phyloP scores from a whole-genome alignment of 2,113 vertebrate genomes.

The Tetrao urogallus region DNA sequence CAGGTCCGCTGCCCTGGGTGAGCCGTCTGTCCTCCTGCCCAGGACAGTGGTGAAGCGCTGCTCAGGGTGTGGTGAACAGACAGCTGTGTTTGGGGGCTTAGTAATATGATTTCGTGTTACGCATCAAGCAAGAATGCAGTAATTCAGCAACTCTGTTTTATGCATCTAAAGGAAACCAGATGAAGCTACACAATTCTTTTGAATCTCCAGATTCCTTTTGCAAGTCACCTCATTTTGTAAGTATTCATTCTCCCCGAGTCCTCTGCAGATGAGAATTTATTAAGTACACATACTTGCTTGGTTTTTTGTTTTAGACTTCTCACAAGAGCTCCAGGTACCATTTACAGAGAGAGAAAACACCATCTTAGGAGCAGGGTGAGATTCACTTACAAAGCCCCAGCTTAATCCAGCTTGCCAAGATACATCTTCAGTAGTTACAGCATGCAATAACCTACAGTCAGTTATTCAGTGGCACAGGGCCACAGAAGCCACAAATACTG shows the following conservation, averaged over 20 bases:
- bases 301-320: background rate
- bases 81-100: slow-evolving; percentile 58
- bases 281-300: background rate
- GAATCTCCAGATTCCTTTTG: slow-evolving; percentile 1
- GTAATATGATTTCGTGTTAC: slow-evolving; percentile 63
- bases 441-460: background rate
- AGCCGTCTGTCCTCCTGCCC: background rate
- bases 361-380: background rate
- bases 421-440: accelerated
- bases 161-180: slow-evolving; percentile 65
- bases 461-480: background rate
- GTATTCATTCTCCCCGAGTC: background rate
- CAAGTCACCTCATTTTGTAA: background rate
- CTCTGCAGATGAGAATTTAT: background rate
- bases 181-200: slow-evolving; percentile 18
- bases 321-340: background rate
- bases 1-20: too few relatives aligned
- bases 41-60: background rate
- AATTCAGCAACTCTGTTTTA: slow-evolving; percentile 55
- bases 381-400: background rate
- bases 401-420: background rate
- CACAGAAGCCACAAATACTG: accelerated
- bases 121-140: slow-evolving; percentile 71
- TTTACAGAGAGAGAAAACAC: background rate
- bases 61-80: slow-evolving; percentile 9